Conservation (phyloP, 1,140 invertebrate species). For the Hydropsyche tenuis region DNA sequence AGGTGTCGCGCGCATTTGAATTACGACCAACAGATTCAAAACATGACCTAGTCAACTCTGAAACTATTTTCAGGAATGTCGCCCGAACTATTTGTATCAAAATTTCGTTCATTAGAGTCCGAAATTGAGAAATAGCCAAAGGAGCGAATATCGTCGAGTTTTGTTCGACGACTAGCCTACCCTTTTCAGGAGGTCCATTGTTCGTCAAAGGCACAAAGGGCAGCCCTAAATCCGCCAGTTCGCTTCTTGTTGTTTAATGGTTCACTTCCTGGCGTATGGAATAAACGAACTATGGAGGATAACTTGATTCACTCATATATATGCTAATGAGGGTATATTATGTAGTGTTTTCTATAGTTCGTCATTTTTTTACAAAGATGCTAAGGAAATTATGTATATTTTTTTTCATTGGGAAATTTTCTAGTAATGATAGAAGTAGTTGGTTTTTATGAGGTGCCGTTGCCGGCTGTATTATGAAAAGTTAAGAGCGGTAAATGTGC, state of each 20-base stretch:
- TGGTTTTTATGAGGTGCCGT: too few relatives aligned
- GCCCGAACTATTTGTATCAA: slow-evolving; percentile 15
- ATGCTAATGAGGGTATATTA: slow-evolving; percentile 4
- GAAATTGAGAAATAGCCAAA: neutral
- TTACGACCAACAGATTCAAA: too few relatives aligned
- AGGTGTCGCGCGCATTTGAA: too few relatives aligned
- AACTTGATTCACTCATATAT: neutral
- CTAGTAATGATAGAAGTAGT: too few relatives aligned
- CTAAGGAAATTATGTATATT: too few relatives aligned
- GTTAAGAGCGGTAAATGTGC: too few relatives aligned
- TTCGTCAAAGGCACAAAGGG: slow-evolving; percentile 23
- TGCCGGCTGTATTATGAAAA: too few relatives aligned
- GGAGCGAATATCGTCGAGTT: neutral
- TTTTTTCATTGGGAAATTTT: too few relatives aligned
- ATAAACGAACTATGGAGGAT: slow-evolving; percentile 2
- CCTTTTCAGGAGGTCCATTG: slow-evolving; percentile 2
- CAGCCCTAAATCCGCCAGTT: neutral
- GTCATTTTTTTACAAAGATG: too few relatives aligned
- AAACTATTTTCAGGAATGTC: neutral
- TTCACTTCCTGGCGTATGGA: neutral
- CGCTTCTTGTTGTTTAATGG: slow-evolving; percentile 3
- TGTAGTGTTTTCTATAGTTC: too few relatives aligned
- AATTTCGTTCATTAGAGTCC: neutral
- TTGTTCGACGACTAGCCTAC: neutral
- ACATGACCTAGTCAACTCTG: too few relatives aligned